Evolutionary conservation across 2,888 invertebrate species (phyloP), one percentile per base, ranked within the genome.

Genomic region (Drosophila robusta): DNA sequence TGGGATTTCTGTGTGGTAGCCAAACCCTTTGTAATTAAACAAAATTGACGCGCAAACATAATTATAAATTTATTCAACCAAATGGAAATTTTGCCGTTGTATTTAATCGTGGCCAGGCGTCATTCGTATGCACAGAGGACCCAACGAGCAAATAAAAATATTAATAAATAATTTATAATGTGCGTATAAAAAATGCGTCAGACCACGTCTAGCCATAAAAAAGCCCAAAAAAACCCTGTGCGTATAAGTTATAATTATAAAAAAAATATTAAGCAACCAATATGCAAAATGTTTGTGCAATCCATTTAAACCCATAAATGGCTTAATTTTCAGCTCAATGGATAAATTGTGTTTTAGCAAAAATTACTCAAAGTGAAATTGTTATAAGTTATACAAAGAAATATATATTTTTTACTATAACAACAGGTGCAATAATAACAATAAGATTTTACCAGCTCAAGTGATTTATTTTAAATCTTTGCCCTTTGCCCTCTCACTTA

Each of bases 151-250:
- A 44, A 62, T 7, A 24, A 51, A 64, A 58, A 58, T 39, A 56
- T 39, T 39, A 56, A 71, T 70, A 72, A 66, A 61, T 66, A 49
- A 71, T 71, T 52, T 42, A 72, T 71, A 57, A 57, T 66, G 42
- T 54, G 8, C 39, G 22, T 14, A 57, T 52, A 39, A 39, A 16
- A 62, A 62, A 61, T 62, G 42, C 47, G 41, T 32, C 54, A 49
- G 62, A 67, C 50, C 63, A 29, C 60, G 49, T 64, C 41, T 56
- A 68, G 44, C 42, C 50, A 42, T 18, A 45, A 41, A 32, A 18
- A 18, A 18, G 18, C 18, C n/a, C 3, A 34, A 47, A 18, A 34
- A 34, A 34, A 34, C 3, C 34, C 12, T 34, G 5, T 1, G 2
- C 9, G 9, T 8, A 12, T 39, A 60, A 51, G 50, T 45, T 54